Conservation (phyloP, 2,888 invertebrate genomes). For the Phasia obesa region DNA sequence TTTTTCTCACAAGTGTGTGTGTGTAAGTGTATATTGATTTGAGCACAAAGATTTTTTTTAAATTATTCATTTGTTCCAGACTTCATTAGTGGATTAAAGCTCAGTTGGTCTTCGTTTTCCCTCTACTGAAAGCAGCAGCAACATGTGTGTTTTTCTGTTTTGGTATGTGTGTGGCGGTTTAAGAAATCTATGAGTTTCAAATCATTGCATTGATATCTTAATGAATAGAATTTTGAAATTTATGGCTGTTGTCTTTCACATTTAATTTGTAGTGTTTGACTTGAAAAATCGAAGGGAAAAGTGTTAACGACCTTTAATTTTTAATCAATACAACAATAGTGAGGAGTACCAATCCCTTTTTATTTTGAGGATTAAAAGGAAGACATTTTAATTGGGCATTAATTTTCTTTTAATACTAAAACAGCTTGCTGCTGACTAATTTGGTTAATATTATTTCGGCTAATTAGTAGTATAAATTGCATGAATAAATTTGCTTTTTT, state of each 20-base stretch:
- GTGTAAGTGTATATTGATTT: conserved; percentile 6
- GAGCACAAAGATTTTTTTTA: conserved; percentile 36
- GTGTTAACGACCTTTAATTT: conserved; percentile 42
- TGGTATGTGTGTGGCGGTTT: conserved; percentile 10
- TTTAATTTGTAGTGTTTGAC: conserved; percentile 1
- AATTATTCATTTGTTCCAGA: conserved; percentile 30
- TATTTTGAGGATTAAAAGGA: neutral
- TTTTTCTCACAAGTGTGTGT: conserved; percentile 31
- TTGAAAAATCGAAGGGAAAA: conserved; percentile 5
- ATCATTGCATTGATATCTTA: conserved; percentile 63
- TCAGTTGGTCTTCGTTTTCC: conserved; percentile 59
- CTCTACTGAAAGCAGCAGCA: neutral
- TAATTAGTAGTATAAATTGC: neutral
- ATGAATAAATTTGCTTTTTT: conserved; percentile 24
- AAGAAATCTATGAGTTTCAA: conserved; percentile 26
- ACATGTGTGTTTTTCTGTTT: neutral
- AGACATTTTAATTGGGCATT: conserved; percentile 11
- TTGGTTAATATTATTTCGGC: neutral
- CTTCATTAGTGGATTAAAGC: conserved; percentile 56
- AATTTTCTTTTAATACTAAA: conserved; percentile 20
- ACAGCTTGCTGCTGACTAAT: neutral
- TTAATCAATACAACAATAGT: neutral
- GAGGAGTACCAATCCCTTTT: conserved; percentile 5
- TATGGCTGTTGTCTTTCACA: conserved; percentile 44
- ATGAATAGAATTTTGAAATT: conserved; percentile 61